phyloP scores from a whole-genome alignment of 2,113 vertebrate genomes.

The Xyliphius kryptos region DNA sequence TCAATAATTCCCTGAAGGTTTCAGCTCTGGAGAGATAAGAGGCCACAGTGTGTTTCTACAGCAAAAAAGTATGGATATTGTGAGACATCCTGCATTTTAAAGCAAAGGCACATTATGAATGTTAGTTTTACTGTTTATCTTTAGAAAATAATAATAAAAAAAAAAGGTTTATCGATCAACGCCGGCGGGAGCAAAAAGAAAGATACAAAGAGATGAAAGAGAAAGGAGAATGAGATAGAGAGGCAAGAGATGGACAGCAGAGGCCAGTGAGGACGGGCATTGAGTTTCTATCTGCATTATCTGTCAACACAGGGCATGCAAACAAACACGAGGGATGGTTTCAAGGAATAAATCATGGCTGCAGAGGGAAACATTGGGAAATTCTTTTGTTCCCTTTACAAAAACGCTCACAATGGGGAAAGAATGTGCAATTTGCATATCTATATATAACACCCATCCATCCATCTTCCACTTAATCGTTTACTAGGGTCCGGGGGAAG shows the following conservation, averaged over 20 bases:
- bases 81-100: too few relatives aligned
- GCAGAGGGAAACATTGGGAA: slow-evolving; percentile 13
- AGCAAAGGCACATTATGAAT: too few relatives aligned
- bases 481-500: too few relatives aligned
- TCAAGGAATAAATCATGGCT: background rate
- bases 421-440: too few relatives aligned
- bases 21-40: too few relatives aligned
- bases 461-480: too few relatives aligned
- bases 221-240: background rate
- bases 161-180: background rate
- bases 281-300: slow-evolving; percentile 32
- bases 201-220: background rate
- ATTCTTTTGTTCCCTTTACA: too few relatives aligned
- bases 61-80: too few relatives aligned
- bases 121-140: background rate
- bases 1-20: too few relatives aligned
- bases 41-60: too few relatives aligned
- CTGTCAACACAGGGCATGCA: slow-evolving; percentile 24
- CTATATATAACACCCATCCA: background rate
- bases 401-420: too few relatives aligned
- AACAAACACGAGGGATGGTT: slow-evolving; percentile 17
- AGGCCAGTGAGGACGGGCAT: slow-evolving; percentile 13
- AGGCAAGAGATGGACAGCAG: background rate
- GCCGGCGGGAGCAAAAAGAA: background rate
- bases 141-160: background rate